Base-by-base conservation (phyloP, 2,113 vertebrate species). In the Syngnathus scovelli region DNA sequence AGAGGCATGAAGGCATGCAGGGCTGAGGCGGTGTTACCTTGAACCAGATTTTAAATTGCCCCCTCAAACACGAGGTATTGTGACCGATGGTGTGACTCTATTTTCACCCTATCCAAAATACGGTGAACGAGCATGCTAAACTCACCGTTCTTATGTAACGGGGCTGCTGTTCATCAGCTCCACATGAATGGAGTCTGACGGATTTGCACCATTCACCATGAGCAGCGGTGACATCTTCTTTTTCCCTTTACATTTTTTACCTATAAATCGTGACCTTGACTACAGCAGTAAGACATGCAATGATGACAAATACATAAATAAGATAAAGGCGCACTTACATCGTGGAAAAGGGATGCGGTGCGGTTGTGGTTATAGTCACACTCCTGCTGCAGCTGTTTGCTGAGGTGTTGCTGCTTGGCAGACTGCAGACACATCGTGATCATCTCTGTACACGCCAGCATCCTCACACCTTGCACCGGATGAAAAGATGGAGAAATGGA, bases 371-470 rank as follows among this genome's bases (percentile, higher is more conserved):
- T 87, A 68, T 74, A 73, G 71, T 85, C 83, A 55, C 78, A 75
- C 71, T 80, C 79, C 72, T 62, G 61, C 60, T 62, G 80, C 61
- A 44, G 80, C 85, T 83, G 88, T 48, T 78, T 87, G 51, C 81
- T 86, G 71, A 81, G 7, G 78, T 88, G 85, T 18, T 89, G 81
- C 61, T 76, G 84, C 51, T 89, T 89, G 67, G 83, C 80, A n/a
- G 88, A 88, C 41, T 89, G 88, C 9, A 89, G 86, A 82, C 88
- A 89, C 88, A 89, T 89, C 74, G 88, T 89, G 65, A 89, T 89
- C 81, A 89, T 76, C 69, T 89, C 88, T 59, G 86, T 86, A n/a
- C 88, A 89, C 49, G 88, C 86, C 80, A 89, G 59, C 88, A 89
- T 89, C 72, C 81, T 79, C 68, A 7, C 13, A 63, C 63, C 37